These are phyloP conservation scores for Rhyacophila evoluta DNA, from an alignment of 2,888 invertebrate genomes.

Conservation along the genomic window DNA sequence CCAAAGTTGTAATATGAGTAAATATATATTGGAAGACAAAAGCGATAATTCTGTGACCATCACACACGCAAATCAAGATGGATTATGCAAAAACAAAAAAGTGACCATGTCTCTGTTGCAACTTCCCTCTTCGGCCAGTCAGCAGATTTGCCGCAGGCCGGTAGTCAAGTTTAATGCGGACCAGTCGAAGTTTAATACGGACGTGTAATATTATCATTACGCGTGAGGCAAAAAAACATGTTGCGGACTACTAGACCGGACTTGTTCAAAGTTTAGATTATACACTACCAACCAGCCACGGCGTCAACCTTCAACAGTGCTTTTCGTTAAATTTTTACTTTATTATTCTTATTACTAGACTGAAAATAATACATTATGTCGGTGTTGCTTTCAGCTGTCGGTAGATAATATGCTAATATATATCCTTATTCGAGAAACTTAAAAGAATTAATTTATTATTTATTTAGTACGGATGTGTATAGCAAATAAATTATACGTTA, in stretches of 20 bases:
- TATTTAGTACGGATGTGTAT: not conserved
- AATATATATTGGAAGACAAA: no score
- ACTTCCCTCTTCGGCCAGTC: not conserved
- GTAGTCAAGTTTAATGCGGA: not conserved
- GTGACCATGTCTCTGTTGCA: not conserved
- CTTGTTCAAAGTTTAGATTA: no score
- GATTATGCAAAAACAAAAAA: not conserved
- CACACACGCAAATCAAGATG: not conserved
- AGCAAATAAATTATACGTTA: no score
- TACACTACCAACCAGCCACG: not conserved
- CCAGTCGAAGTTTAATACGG: not conserved
- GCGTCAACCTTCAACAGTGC: not conserved
- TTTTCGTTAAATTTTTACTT: not conserved
- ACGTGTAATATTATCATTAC: not conserved
- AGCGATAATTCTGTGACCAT: no score
- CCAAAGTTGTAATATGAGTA: no score
- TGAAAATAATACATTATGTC: slow-evolving; percentile 12
- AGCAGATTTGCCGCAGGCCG: not conserved
- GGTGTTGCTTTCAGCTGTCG: not conserved
- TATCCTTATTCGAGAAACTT: not conserved
- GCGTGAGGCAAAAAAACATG: not conserved
- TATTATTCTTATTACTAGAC: not conserved
- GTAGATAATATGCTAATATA: not conserved
- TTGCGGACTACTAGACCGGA: not conserved
- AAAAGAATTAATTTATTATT: not conserved